Percentiles rank a stretch among this genome's conserved stretches.
Conservation (phyloP, 2,888 invertebrate species). For the Stenotaenia linearis region DNA sequence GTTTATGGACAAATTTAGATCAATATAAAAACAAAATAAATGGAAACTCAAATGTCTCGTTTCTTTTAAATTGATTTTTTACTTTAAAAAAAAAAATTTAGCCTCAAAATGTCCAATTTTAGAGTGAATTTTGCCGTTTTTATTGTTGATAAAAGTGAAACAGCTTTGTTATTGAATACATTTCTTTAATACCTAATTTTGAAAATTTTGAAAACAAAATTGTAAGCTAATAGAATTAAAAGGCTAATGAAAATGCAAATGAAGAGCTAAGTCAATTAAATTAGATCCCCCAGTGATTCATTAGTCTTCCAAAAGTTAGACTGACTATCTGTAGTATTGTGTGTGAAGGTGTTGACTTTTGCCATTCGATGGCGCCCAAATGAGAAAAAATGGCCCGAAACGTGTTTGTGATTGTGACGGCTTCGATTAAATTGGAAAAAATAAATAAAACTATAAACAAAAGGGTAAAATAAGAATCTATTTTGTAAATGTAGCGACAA, state of each 20-base stretch:
- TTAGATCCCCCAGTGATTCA: slow-evolving; percentile 9
- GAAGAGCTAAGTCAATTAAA: background rate
- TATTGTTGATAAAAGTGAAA: background rate
- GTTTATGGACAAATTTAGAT: background rate
- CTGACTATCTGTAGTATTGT: background rate
- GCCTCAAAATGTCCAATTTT: background rate
- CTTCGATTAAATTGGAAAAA: background rate
- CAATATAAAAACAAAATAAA: background rate
- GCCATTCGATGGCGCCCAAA: background rate
- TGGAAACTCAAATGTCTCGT: background rate
- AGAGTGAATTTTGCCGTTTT: background rate
- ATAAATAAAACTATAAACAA: background rate
- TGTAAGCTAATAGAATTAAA: slow-evolving; percentile 2
- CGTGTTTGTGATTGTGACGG: background rate
- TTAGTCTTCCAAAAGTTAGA: slow-evolving; percentile 14
- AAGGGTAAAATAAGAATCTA: background rate
- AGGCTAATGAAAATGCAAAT: slow-evolving; percentile 11
- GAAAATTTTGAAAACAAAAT: background rate
- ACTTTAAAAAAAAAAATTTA: too few relatives aligned
- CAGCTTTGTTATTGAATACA: background rate
- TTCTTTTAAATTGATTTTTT: background rate
- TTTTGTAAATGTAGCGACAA: background rate
- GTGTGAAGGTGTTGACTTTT: background rate
- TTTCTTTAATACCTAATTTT: background rate
- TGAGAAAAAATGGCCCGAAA: background rate